Base-by-base conservation (phyloP, 2,797 vertebrate genomes). In the Lophura swinhoii region DNA sequence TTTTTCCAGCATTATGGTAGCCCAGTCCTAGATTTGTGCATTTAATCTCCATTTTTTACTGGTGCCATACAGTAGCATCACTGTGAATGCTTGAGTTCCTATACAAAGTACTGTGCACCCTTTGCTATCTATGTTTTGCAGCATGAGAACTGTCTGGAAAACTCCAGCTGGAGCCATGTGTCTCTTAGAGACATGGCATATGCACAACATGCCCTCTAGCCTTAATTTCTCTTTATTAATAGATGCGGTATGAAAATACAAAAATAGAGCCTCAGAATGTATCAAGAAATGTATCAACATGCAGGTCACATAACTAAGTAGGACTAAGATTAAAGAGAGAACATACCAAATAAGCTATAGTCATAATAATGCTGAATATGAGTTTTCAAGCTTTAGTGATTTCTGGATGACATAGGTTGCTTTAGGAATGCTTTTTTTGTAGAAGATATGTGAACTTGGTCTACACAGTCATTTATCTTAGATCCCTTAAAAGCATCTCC, bases 1-100 rank as follows among this genome's bases (percentile, higher is more conserved):
- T 12, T 87, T 63, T 62, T 37, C 28, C 26, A 70, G 1, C 8
- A 29, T 26, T 0, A 0, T 26, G 3, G 69, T 46, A 51, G 4
- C 10, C 21, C 26, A 24, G 22, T 49, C 63, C 71, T 63, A 58
- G 12, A 4, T 55, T 59, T 88, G 15, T 63, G 3, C 15, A 23
- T 37, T 64, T 11, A 71, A 53, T 74, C 43, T 44, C 17, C 43
- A 18, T 4, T 66, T 69, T 6, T 51, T 77, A 14, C 9, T 70
- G 9, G 5, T 78, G 41, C 13, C 31, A 24, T 51, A 39, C 17
- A 41, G 29, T 21, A 24, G 6, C 17, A 78, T 14, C 4, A 12
- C 20, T 82, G 35, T 51, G 51, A 70, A 79, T 4, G 7, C 9
- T 9, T 63, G 35, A 37, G 18, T 18, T 66, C n/a, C 31, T 90